Percentiles rank a stretch among this genome's conserved stretches.
Evolutionary conservation across 2,113 vertebrate species (phyloP).

Genomic region (Paralichthys olivaceus): DNA sequence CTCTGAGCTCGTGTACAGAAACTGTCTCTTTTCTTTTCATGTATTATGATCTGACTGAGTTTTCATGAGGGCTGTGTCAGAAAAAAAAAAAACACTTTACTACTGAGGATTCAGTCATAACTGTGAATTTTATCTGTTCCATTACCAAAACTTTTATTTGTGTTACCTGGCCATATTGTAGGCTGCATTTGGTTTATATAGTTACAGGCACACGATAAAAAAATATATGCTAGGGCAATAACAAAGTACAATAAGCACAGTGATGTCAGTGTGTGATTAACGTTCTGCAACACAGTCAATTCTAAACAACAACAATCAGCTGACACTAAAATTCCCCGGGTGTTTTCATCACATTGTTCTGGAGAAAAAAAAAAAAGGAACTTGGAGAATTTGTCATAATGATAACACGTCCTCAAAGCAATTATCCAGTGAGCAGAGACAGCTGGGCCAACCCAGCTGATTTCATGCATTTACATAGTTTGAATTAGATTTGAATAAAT

Average conservation of each 20-base stretch:
- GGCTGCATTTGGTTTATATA: background rate
- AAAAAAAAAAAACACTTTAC: background rate
- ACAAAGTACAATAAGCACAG: background rate
- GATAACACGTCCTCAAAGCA: constrained; percentile 61
- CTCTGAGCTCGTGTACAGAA: background rate
- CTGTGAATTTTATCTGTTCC: background rate
- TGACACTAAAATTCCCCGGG: constrained; percentile 11
- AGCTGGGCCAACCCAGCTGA: constrained; percentile 64
- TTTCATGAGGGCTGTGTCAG: background rate
- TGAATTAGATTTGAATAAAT: constrained; percentile 55
- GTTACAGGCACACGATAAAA: background rate
- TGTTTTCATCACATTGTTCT: constrained; percentile 31
- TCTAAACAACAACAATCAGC: constrained; percentile 41
- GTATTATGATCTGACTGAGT: background rate
- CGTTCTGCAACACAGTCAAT: constrained; percentile 18
- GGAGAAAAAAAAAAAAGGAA: constrained; percentile 18
- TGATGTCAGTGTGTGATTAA: background rate
- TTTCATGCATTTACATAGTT: constrained; percentile 68
- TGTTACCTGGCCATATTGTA: background rate
- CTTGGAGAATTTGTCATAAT: constrained; percentile 55
- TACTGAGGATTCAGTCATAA: background rate
- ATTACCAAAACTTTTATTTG: background rate
- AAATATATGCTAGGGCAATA: background rate
- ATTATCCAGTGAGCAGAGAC: constrained; percentile 64
- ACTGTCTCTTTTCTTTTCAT: background rate